These are phyloP conservation scores for Mareca penelope DNA, from an alignment of 2,797 vertebrate genomes.

Conservation along the genomic window DNA sequence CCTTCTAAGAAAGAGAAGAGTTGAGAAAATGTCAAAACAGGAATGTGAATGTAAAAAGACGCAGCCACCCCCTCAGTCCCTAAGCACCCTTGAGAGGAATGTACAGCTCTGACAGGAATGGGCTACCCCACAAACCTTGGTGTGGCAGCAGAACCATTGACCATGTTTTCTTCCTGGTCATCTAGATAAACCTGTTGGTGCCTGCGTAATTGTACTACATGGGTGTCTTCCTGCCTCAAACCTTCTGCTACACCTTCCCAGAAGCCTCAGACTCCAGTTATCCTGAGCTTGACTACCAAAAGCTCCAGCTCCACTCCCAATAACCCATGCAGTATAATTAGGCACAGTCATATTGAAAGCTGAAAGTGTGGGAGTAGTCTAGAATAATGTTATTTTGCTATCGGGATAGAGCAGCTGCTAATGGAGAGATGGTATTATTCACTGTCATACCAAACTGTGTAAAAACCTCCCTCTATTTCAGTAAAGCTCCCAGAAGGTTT, in stretches of 20 bases:
- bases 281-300: not conserved
- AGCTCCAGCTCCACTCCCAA: not conserved
- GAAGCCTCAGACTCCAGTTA: not conserved
- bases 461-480: not conserved
- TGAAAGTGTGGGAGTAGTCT: not conserved
- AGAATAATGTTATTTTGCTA: not conserved
- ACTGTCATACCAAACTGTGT: not conserved
- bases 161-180: not conserved
- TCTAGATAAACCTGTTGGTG: not conserved
- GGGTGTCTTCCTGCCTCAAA: not conserved
- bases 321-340: not conserved
- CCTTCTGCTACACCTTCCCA: not conserved
- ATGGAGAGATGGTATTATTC: not conserved
- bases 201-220: not conserved
- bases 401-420: not conserved
- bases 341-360: not conserved
- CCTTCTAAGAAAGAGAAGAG: not conserved
- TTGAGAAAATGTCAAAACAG: not conserved
- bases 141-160: not conserved
- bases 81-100: not conserved
- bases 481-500: not conserved
- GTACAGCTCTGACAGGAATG: not conserved
- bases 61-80: not conserved
- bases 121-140: not conserved
- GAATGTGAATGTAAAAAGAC: not conserved